A percentile compares a stretch with the other conserved stretches of the same genome.
Evolutionary conservation across 2,113 vertebrate species (phyloP).

Genomic region (Plecturocebus donacophilus): DNA sequence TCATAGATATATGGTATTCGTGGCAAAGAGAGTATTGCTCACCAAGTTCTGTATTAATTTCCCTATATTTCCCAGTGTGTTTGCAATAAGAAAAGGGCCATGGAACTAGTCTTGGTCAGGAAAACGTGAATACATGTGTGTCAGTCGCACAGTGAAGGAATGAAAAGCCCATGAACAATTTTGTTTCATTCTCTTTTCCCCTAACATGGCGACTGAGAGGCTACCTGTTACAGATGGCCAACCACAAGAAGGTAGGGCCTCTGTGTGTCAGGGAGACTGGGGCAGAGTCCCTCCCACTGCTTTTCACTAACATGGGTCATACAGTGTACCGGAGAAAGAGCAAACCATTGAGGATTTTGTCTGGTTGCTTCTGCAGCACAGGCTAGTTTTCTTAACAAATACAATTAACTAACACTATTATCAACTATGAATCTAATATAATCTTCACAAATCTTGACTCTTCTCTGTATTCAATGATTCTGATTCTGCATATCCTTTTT

Average conservation of each 20-base stretch:
- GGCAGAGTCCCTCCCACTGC: background rate
- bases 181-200: background rate
- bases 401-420: background rate
- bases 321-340: background rate
- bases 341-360: background rate
- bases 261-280: background rate
- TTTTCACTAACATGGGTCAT: background rate
- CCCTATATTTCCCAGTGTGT: background rate
- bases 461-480: background rate
- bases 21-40: background rate
- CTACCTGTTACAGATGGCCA: background rate
- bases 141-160: background rate
- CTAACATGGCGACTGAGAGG: background rate
- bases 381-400: background rate
- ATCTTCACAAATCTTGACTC: background rate
- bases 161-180: background rate
- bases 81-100: background rate
- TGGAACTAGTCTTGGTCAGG: background rate
- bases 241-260: background rate
- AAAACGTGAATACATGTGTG: background rate
- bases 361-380: background rate
- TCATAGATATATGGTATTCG: background rate
- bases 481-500: background rate
- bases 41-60: background rate
- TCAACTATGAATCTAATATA: background rate